Evolutionary conservation across 2,113 vertebrate genomes (phyloP).

Genomic region (Ophiodon elongatus): DNA sequence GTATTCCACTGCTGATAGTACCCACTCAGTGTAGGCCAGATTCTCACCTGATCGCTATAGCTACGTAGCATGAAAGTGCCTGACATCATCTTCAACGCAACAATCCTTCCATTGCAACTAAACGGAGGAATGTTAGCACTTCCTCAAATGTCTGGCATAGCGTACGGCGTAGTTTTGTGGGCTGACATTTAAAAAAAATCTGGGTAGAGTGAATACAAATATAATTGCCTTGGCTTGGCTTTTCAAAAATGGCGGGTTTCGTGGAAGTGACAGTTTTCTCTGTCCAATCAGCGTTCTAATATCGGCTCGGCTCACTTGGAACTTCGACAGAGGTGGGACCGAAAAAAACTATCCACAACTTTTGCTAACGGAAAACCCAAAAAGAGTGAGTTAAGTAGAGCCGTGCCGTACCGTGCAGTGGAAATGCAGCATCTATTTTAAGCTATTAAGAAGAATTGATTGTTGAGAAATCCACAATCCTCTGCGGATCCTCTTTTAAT

Average conservation of each 20-base stretch:
- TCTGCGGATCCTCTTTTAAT: slow-evolving; percentile 23
- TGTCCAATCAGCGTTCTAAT: background rate
- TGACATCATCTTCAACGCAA: background rate
- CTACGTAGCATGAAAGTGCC: background rate
- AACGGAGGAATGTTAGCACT: background rate
- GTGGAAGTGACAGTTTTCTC: background rate
- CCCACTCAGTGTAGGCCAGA: background rate
- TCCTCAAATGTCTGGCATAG: background rate
- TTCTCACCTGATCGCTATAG: background rate
- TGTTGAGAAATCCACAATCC: slow-evolving; percentile 35
- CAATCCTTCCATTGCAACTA: background rate
- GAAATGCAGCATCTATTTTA: background rate
- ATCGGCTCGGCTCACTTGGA: background rate
- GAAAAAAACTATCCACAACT: background rate
- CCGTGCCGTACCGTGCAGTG: background rate
- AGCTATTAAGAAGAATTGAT: slow-evolving; percentile 34
- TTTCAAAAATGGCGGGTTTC: background rate
- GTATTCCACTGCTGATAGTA: background rate
- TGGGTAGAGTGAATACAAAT: background rate
- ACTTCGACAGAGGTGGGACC: background rate
- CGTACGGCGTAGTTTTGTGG: no score
- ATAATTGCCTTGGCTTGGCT: background rate
- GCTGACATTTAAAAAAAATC: background rate
- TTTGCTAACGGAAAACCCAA: background rate
- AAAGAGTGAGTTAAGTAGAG: background rate